Evolutionary conservation across 2,797 vertebrate species (phyloP), one percentile per base, ranked within the genome.

Genomic region (Rhincodon typus): DNA sequence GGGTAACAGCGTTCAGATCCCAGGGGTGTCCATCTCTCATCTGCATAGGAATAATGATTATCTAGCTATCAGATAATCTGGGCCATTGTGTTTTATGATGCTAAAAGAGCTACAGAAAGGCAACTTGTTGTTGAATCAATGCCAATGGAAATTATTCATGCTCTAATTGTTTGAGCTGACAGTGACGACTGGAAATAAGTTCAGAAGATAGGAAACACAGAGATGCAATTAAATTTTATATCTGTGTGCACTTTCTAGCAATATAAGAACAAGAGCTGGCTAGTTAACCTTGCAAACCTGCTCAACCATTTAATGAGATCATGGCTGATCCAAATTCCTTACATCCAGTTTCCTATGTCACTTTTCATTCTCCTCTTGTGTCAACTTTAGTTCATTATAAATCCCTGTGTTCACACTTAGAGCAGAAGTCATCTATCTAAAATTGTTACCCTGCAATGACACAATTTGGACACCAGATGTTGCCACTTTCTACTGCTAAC

Each of bases 401-500:
- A 90, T 62, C 62, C 57, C 30, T n/a, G 57, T 88, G 10, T 30
- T 87, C 86, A 87, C 86, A 19, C 12, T 88, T 30, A 30, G 30
- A 66, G 34, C 30, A 10, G 27, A 57, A 53, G 30, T 27, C 38
- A 88, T 57, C 50, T 12, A 62, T 93, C 34, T 23, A 67, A 90
- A 66, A 5, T 38, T 38, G 34, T 67, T 34, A 38, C 34, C 90
- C 90, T 93, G 62, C 67, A 93, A 93, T 67, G 67, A n/a, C 90
- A 93, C 57, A 93, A 67, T 93, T 34, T 46, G 34, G 7, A 38
- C 90, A 93, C 62, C 90, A 66, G 90, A 34, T 93, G 90, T 38
- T 93, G n/a, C 66, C 90, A 93, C n/a, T 67, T 21, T n/a, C 57
- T 93, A 38, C 90, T 67, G 90, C 62, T 62, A 93, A 67, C 57